These are phyloP conservation scores for Urophycis tenuis DNA, from an alignment of 2,797 vertebrate genomes.

Conservation along the genomic window DNA sequence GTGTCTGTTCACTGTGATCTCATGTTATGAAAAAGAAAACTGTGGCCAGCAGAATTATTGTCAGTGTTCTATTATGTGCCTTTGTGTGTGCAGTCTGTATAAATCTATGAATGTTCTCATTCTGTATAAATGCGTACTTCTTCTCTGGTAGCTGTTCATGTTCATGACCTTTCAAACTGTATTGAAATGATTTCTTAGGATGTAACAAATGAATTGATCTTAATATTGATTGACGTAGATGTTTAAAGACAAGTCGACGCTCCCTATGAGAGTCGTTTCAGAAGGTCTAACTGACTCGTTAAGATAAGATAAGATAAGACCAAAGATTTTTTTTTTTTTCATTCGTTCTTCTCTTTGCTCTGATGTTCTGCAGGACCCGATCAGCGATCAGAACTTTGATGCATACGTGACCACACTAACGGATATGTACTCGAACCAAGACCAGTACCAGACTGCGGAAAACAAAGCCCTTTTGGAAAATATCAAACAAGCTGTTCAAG, in stretches of 20 bases:
- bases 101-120: neutral
- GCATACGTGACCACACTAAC: constrained; percentile 98
- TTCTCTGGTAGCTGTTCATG: neutral
- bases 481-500: constrained; percentile 99
- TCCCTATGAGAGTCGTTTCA: too few relatives aligned
- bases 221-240: too few relatives aligned
- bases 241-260: too few relatives aligned
- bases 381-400: constrained; percentile 99
- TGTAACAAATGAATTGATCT: neutral
- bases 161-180: neutral
- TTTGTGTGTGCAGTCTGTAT: neutral
- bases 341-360: neutral
- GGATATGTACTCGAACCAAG: constrained; percentile 98
- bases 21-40: neutral
- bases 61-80: neutral
- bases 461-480: constrained; percentile 99
- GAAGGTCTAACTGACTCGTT: too few relatives aligned
- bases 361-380: constrained; percentile 82
- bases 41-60: neutral
- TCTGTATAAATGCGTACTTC: too few relatives aligned
- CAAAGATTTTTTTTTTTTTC: neutral
- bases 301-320: neutral
- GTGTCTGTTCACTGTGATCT: neutral
- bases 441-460: constrained; percentile 98
- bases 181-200: neutral